Conservation (phyloP, 2,113 vertebrate genomes). For the Seriola rivoliana region DNA sequence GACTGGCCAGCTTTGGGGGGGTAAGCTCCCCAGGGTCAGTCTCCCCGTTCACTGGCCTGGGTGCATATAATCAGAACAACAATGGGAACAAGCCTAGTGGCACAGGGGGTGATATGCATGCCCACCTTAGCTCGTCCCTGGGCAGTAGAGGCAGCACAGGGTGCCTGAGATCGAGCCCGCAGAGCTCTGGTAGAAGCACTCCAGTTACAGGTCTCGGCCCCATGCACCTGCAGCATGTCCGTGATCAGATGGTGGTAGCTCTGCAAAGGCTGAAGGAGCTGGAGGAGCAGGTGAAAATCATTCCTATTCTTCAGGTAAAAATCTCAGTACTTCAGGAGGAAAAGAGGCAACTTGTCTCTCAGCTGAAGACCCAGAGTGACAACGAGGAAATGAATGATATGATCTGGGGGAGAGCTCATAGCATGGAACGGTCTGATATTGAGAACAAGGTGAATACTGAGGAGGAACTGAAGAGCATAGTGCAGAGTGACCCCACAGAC, state of each 20-base stretch:
- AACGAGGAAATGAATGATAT: slow-evolving; percentile 70
- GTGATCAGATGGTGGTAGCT: slow-evolving; percentile 97
- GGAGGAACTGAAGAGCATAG: slow-evolving; percentile 78
- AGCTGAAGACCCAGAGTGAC: slow-evolving; percentile 87
- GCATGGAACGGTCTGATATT: slow-evolving; percentile 80
- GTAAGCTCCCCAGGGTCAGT: slow-evolving; percentile 90
- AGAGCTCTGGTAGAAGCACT: slow-evolving; percentile 91
- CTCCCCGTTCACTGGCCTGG: slow-evolving; percentile 89
- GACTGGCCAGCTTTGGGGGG: slow-evolving; percentile 95
- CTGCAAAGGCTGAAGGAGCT: slow-evolving; percentile 95
- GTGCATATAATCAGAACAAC: slow-evolving; percentile 85
- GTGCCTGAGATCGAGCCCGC: slow-evolving; percentile 90
- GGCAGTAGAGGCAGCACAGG: slow-evolving; percentile 83
- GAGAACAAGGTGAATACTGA: slow-evolving; percentile 81
- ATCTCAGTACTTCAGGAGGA: slow-evolving; percentile 97
- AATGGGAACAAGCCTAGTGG: slow-evolving; percentile 87
- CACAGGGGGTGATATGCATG: slow-evolving; percentile 77
- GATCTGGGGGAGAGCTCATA: slow-evolving; percentile 86
- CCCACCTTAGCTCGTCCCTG: slow-evolving; percentile 84
- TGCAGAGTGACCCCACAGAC: slow-evolving; percentile 81
- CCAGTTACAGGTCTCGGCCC: slow-evolving; percentile 90
- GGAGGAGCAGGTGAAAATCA: slow-evolving; percentile 96
- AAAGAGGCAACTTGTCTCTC: slow-evolving; percentile 90
- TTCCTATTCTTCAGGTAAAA: slow-evolving; percentile 96
- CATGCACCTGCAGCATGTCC: slow-evolving; percentile 92